Evolutionary conservation across 2,113 vertebrate genomes (phyloP), one percentile per base, ranked within the genome.

Genomic region (Lepidothrix coronata): DNA sequence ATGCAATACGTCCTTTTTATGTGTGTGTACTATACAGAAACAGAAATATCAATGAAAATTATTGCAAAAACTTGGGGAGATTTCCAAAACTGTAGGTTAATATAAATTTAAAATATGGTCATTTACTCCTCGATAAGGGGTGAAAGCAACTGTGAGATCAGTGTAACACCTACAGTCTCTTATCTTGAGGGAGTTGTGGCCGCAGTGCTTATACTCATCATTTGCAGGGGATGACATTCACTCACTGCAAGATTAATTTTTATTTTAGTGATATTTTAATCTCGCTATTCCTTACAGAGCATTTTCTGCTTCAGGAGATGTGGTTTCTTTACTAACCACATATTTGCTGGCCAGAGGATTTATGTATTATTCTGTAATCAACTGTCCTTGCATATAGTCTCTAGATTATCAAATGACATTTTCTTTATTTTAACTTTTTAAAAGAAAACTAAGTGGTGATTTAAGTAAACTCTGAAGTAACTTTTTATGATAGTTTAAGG

Each of bases 401-500:
- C 43, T 65, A 82, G 49, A 84, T 91, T 88, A 78, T 75, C 80
- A 89, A 67, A 73, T 18, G 22, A 77, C 75, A 81, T 79, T 79
- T 85, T 66, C 49, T 85, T 78, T 88, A 57, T 74, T 90, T 86
- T 95, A 72, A 68, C 62, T 85, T 85, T 84, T 67, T 77, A 74
- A 95, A 91, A 76, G 55, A 90, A 78, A 95, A 73, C 22, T 91
- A 91, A 83, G 73, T 81, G 89, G 39, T 91, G 48, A 85, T 65
- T 93, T 90, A 92, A 94, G 52, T 90, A 86, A 95, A 62, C 41
- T 97, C 91, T 85, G 61, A 95, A 85, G 59, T 94, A 95, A 75
- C 24, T 77, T 96, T 51, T 83, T 44, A 89, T 86, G 25, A 46
- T 95, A 96, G 73, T 92, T 95, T 93, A 85, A 96, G 86, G 97